Base-by-base conservation (phyloP, 1,140 invertebrate species). In the Sminthurides bifidus region DNA sequence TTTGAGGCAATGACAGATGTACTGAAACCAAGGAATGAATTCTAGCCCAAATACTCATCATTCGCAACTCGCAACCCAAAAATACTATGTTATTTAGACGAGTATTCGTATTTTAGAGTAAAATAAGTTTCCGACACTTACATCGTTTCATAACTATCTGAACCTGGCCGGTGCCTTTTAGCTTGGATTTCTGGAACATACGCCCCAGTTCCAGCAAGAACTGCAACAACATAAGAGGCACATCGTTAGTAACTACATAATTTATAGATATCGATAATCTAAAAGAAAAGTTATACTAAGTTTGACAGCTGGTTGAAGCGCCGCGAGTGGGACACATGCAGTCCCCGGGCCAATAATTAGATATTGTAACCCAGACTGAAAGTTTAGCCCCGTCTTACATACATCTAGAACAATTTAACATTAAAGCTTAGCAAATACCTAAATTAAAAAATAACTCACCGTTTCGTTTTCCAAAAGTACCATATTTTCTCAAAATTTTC, bases 121-220 rank as follows among this genome's bases (percentile, higher is more conserved):
- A 21, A 33, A 31, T 14, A 37, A 69, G 67, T 67, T 27, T 29
- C 56, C 15, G 30, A 26, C 10, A 15, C 71, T 68, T 67, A 74
- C 73, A 75, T 69, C 70, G 68, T 61, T 75, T 75, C 72, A 75
- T 73, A 23, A 70, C 73, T 15, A 75, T 61, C 8, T 59, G 58
- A 8, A 74, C 60, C 3, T 71, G 68, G 40, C 73, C 73, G 5
- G 71, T 70, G 45, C 73, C 73, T 41, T 67, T 65, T 31, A 58
- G 66, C 57, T 69, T 72, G 4, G 68, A 66, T 58, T 72, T 72
- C 63, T 72, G 70, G 58, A 73, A 75, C 54, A 74, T 54, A 58
- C 70, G 69, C 35, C 72, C 74, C 15, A 75, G 64, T 56, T 75
- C 73, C 43, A 61, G 68, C 2, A 75, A 66, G 68, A 75, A 75